Evolutionary conservation across 2,888 invertebrate species (phyloP).

Genomic region (Dinocampus coccinellae): DNA sequence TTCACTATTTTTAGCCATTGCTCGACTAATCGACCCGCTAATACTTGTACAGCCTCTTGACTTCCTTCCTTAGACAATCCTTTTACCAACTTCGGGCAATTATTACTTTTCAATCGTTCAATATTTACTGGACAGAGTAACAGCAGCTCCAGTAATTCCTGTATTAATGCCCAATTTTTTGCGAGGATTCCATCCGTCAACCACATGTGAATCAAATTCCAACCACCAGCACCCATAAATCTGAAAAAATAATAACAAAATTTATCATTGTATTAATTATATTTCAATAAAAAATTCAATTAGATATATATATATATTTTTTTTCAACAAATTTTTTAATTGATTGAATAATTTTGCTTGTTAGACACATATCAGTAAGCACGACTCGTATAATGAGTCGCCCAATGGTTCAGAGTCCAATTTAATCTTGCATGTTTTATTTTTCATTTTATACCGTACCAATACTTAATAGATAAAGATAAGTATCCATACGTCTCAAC

Average conservation of each 20-base stretch:
- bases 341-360: constrained; percentile 39
- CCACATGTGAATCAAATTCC: constrained; percentile 93
- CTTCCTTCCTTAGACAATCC: constrained; percentile 86
- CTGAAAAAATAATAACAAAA: constrained; percentile 62
- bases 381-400: constrained; percentile 53
- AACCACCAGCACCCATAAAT: constrained; percentile 92
- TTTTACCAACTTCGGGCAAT: constrained; percentile 92
- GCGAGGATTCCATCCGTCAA: constrained; percentile 87
- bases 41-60: constrained; percentile 81
- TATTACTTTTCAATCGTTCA: constrained; percentile 89
- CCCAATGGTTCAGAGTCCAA: constrained; percentile 64
- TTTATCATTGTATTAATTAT: not conserved
- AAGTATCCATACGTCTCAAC: constrained; percentile 51
- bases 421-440: constrained; percentile 59
- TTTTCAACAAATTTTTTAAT: not conserved
- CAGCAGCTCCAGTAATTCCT: constrained; percentile 87
- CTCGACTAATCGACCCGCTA: constrained; percentile 87
- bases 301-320: no score
- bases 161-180: constrained; percentile 88
- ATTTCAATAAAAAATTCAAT: no score
- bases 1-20: constrained; percentile 93
- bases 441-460: constrained; percentile 45
- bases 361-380: constrained; percentile 64
- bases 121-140: constrained; percentile 91
- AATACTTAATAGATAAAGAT: constrained; percentile 41